Evolutionary conservation across 1,140 invertebrate genomes (phyloP).

Genomic region (Mycetomoellerius zeteki): DNA sequence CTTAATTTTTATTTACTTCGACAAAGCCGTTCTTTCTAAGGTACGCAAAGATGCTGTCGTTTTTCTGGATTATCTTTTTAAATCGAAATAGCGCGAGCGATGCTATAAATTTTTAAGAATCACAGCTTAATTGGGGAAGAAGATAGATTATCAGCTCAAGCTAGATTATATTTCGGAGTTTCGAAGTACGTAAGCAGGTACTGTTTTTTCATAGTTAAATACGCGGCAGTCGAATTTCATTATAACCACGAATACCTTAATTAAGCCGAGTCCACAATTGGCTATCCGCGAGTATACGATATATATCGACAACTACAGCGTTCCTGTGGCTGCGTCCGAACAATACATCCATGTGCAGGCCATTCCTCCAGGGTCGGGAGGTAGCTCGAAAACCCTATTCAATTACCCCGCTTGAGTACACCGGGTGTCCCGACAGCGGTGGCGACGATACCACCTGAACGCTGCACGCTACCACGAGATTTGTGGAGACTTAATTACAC

Average conservation of each 20-base stretch:
- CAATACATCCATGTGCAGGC: constrained; percentile 78
- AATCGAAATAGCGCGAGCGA: background rate
- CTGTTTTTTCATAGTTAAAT: background rate
- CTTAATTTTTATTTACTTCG: too few species aligned
- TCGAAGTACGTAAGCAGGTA: background rate
- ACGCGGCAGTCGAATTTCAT: constrained; percentile 43
- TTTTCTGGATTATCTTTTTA: background rate
- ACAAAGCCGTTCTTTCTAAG: background rate
- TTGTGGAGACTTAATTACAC: constrained; percentile 73
- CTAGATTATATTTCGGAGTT: background rate
- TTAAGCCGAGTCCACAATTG: constrained; percentile 70
- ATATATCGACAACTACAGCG: constrained; percentile 81
- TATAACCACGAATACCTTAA: constrained; percentile 68
- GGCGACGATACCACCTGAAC: constrained; percentile 72
- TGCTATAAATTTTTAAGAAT: background rate
- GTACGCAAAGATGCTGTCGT: background rate
- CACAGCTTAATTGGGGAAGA: background rate
- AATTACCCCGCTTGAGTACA: constrained; percentile 79
- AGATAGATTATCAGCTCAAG: background rate
- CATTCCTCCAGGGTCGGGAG: constrained; percentile 71
- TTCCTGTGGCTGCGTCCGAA: constrained; percentile 82
- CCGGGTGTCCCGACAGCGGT: constrained; percentile 68
- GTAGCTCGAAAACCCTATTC: constrained; percentile 79
- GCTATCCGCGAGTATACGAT: constrained; percentile 69
- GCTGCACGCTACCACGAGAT: constrained; percentile 29